Percentiles rank a stretch among this genome's conserved stretches.
Evolutionary conservation across 2,888 invertebrate species (phyloP).

Genomic region (Tetropium fuscum): DNA sequence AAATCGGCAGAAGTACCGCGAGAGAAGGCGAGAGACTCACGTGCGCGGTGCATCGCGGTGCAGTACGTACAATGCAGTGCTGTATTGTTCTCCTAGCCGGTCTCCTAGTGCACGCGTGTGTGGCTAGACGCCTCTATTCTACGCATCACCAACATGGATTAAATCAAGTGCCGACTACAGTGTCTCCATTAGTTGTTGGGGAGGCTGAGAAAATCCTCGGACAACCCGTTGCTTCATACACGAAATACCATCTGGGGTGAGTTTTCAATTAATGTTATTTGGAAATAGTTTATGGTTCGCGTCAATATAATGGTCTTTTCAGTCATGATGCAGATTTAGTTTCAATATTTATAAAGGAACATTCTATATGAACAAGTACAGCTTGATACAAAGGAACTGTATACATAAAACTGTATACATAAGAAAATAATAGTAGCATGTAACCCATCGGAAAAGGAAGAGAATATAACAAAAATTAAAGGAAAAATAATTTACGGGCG

Average conservation of each 20-base stretch:
- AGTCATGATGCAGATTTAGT: not conserved
- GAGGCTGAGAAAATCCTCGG: constrained; percentile 41
- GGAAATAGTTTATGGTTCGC: not conserved
- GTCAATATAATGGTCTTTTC: not conserved
- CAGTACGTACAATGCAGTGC: constrained; percentile 30
- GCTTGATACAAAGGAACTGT: too few species aligned
- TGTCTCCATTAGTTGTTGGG: constrained; percentile 1
- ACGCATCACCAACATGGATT: constrained; percentile 9
- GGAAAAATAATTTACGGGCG: too few species aligned
- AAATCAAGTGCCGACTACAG: not conserved
- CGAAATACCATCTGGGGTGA: constrained; percentile 57
- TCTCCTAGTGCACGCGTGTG: constrained; percentile 29
- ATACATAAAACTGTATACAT: too few species aligned
- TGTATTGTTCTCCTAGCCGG: constrained; percentile 12
- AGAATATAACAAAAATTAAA: too few species aligned
- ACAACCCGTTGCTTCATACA: constrained; percentile 55
- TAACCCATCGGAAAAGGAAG: too few species aligned
- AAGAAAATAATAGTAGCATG: too few species aligned
- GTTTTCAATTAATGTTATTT: constrained; percentile 21
- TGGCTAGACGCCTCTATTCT: constrained; percentile 17
- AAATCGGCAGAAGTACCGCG: constrained; percentile 13
- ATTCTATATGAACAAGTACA: too few species aligned
- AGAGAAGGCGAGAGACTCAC: constrained; percentile 44
- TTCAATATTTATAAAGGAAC: too few species aligned
- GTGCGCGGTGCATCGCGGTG: constrained; percentile 35